A percentile compares a stretch with the other conserved stretches of the same genome.
Conservation (phyloP, 1,140 invertebrate genomes). For the Lordiphosa mommai region DNA sequence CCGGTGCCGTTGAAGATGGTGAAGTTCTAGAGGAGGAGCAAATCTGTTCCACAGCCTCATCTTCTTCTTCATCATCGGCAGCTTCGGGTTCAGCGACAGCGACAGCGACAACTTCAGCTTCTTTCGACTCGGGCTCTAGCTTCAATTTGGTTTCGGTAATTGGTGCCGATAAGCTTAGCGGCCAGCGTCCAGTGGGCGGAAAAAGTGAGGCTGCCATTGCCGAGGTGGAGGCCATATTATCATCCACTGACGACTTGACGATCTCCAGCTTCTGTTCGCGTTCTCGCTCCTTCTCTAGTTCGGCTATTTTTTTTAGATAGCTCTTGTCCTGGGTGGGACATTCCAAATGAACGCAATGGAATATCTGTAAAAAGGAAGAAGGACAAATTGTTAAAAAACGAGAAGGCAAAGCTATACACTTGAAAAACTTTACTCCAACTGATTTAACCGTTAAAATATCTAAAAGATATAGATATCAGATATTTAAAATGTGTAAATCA, state of each 20-base stretch:
- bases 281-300: conserved; percentile 16
- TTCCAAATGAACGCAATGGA: conserved; percentile 99
- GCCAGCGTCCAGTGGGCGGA: not conserved
- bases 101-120: no score
- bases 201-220: conserved; percentile 8
- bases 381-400: not conserved
- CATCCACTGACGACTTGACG: conserved; percentile 6
- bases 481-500: no score
- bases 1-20: no score
- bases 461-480: no score
- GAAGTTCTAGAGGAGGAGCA: no score
- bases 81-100: no score
- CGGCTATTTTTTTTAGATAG: conserved; percentile 51
- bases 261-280: not conserved
- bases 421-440: no score
- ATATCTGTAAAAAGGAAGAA: conserved; percentile 85
- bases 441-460: no score
- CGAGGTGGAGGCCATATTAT: conserved; percentile 45
- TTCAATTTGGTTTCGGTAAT: not conserved
- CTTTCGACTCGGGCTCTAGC: not conserved
- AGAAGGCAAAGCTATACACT: no score
- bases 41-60: no score
- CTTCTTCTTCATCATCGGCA: no score
- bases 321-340: conserved; percentile 87
- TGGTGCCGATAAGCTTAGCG: not conserved